Conservation (phyloP, 2,113 vertebrate species). For the Anhinga anhinga region DNA sequence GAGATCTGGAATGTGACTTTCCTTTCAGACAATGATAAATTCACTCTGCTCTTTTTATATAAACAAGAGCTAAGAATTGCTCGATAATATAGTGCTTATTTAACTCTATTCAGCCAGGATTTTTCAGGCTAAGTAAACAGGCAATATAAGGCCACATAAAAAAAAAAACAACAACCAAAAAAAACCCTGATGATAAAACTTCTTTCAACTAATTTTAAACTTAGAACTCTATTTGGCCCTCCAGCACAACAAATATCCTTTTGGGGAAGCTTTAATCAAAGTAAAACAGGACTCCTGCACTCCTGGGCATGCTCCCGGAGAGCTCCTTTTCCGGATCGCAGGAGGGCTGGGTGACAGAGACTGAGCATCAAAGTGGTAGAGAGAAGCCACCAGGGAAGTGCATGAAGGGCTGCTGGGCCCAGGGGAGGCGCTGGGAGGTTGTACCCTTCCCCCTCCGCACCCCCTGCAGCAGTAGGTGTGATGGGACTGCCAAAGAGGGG, state of each 20-base stretch:
- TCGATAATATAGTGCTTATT: conserved; percentile 32
- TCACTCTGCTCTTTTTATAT: background rate
- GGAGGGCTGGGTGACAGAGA: background rate
- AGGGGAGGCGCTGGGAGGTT: background rate
- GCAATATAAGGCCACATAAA: background rate
- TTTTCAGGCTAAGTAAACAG: conserved; percentile 50
- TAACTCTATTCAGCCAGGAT: conserved; percentile 26
- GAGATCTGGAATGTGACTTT: conserved; percentile 32
- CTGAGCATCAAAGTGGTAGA: background rate
- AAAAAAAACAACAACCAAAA: background rate
- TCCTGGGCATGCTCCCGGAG: background rate
- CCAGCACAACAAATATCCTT: background rate
- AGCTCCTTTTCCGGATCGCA: background rate
- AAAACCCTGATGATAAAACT: background rate
- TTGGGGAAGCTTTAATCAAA: background rate
- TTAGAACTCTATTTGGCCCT: background rate
- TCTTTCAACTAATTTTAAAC: conserved; percentile 6
- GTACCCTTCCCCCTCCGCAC: background rate
- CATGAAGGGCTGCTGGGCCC: background rate
- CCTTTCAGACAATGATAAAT: conserved; percentile 18
- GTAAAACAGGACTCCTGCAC: background rate
- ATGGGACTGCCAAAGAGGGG: accelerated
- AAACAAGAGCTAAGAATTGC: conserved; percentile 30
- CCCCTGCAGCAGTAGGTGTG: background rate
- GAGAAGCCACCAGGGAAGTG: background rate